phyloP scores from a whole-genome alignment of 92 coral and sea anemone genomes.

The Porites lobata region DNA sequence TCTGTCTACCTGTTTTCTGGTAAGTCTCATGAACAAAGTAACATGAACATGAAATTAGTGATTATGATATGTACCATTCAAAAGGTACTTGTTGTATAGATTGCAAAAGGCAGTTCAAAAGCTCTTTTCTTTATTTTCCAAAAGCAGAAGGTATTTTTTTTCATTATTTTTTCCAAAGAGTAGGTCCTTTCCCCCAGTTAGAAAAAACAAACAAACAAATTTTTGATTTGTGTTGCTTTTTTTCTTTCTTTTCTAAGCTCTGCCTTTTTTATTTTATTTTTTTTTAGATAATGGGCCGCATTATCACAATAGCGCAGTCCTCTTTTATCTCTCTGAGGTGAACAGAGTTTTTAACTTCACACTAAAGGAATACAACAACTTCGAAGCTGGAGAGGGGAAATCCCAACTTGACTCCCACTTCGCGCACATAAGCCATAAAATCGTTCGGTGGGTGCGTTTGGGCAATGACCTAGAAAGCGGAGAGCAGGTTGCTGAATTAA shows the following conservation, averaged over 20 bases:
- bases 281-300: conserved; percentile 26
- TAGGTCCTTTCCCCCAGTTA: neutral
- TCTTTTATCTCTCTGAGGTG: conserved; percentile 31
- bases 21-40: neutral
- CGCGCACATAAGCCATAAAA: conserved; percentile 44
- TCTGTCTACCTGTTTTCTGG: neutral
- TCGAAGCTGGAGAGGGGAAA: conserved; percentile 48
- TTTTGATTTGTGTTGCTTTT: neutral
- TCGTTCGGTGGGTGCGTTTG: conserved; percentile 42
- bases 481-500: conserved; percentile 34
- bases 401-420: conserved; percentile 30
- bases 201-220: neutral
- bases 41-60: too few species aligned
- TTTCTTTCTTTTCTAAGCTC: neutral
- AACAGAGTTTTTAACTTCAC: conserved; percentile 30
- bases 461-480: conserved; percentile 35
- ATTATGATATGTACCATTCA: too few species aligned
- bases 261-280: neutral
- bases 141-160: neutral
- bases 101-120: too few species aligned
- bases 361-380: conserved; percentile 32
- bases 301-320: neutral
- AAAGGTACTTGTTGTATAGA: too few species aligned
- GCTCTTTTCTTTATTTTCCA: neutral
- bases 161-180: neutral